These are phyloP conservation scores for Felis catus DNA, from an alignment of 2,113 vertebrate species.

Conservation along the genomic window F.catus_Fca126_mat1.0 CM031420.1:87104001-87104500, in stretches of 20 bases:
- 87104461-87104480: not conserved
- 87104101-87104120: slow-evolving; percentile 10
- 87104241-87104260: not conserved
- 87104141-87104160: not conserved
- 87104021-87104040: slow-evolving; percentile 6
- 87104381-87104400: not conserved
- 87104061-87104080: not conserved
- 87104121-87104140: not conserved
- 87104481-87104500: not conserved
- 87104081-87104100: not conserved
- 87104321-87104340: not conserved
- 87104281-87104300: not conserved
- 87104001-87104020: not conserved
- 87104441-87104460: not conserved
- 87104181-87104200: not conserved
- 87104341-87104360: not conserved
- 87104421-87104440: not conserved
- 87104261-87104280: slow-evolving; percentile 31
- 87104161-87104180: not conserved
- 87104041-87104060: not conserved
- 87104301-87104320: not conserved
- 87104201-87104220: not conserved
- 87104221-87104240: not conserved
- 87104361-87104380: not conserved
- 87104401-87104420: not conserved